Conservation (phyloP, 2,888 invertebrate species). For the Proisotoma minuta region DNA sequence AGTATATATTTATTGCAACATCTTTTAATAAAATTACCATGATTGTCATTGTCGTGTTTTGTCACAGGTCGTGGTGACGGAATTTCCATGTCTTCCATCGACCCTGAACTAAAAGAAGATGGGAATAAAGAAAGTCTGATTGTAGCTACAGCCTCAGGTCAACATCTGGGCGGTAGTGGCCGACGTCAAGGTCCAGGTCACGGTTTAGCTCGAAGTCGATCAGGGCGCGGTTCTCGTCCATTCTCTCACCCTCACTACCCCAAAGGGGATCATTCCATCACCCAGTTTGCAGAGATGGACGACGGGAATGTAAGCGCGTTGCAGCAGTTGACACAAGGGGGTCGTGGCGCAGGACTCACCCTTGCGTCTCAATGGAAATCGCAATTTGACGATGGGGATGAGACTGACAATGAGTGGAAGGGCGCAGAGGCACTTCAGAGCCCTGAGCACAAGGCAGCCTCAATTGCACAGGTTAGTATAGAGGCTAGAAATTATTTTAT, state of each 20-base stretch:
- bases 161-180: slow-evolving; percentile 20
- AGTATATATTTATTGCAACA: not conserved
- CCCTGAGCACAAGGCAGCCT: slow-evolving; percentile 55
- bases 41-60: not conserved
- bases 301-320: slow-evolving; percentile 85
- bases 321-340: slow-evolving; percentile 85
- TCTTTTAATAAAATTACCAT: not conserved
- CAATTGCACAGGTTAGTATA: slow-evolving; percentile 41
- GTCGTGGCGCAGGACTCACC: slow-evolving; percentile 70
- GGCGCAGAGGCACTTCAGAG: slow-evolving; percentile 63
- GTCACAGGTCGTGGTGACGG: slow-evolving; percentile 36
- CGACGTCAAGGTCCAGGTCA: slow-evolving; percentile 39
- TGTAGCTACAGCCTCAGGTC: slow-evolving; percentile 29
- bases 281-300: slow-evolving; percentile 87
- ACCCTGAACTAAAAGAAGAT: slow-evolving; percentile 42
- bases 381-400: slow-evolving; percentile 88
- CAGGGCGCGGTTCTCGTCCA: slow-evolving; percentile 43
- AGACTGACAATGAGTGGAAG: slow-evolving; percentile 90
- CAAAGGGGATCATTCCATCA: slow-evolving; percentile 70
- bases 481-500: too few relatives aligned
- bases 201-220: slow-evolving; percentile 45
- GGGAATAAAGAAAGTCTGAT: slow-evolving; percentile 30
- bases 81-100: slow-evolving; percentile 45
- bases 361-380: slow-evolving; percentile 93
- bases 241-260: slow-evolving; percentile 45